Evolutionary conservation across 2,888 invertebrate species (phyloP), one percentile per base, ranked within the genome.

Genomic region (Drepanosiphum platanoidis): DNA sequence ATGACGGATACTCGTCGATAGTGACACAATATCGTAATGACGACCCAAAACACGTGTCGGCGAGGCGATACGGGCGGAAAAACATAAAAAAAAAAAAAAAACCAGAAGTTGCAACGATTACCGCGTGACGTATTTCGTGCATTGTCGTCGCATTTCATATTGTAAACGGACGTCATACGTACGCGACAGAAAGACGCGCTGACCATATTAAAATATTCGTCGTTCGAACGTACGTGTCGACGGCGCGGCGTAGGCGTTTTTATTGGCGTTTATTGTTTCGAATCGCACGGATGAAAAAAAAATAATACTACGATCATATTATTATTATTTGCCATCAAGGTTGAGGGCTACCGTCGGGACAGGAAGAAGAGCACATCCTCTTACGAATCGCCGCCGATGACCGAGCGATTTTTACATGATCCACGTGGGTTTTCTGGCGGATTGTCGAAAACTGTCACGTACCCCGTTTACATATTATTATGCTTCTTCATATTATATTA

Each of bases 401-500:
- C 71, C 42, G 42, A 42, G 71, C 27, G 71, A 30, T 13, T 4
- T 36, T n/a, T 68, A 1, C 9, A 13, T 18, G 34, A 18, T 36
- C 32, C 34, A 52, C 32, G 13, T 68, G 52, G 32, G 32, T 52
- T 66, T 42, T 36, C 15, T 34, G 39, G 11, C 30, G 5, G 1
- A 30, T 81, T 39, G 39, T 81, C 36, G 36, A 81, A 70, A 81
- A 81, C 58, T 1, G 36, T 81, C 70, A 81, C 70, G 80, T 30
- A 66, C 32, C 7, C 27, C 52, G 52, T 52, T 52, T 18, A 46
- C n/a, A n/a, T n/a, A n/a, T n/a, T n/a, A n/a, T n/a, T n/a, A n/a
- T n/a, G n/a, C n/a, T n/a, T 52, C 52, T 52, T 22, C 18, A 18
- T 30, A 39, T 9, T 18, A 30, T 13, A 77, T 11, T 36, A 27